phyloP scores from a whole-genome alignment of 2,797 vertebrate genomes.

The Acanthornis magna region DNA sequence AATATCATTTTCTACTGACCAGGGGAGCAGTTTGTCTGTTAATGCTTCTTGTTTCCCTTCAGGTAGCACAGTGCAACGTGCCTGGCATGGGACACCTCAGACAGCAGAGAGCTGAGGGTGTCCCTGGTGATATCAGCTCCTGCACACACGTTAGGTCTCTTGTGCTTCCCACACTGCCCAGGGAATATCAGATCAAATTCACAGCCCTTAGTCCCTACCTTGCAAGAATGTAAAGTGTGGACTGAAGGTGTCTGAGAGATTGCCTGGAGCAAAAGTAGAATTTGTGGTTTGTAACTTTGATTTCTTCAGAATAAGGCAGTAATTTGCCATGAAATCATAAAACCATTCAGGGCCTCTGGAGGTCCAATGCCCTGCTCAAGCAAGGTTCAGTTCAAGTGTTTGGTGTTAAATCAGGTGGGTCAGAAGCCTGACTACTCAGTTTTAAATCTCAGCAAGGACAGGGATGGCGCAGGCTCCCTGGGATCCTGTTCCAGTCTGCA shows the following conservation, averaged over 20 bases:
- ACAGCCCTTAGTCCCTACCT: not conserved
- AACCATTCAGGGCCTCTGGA: not conserved
- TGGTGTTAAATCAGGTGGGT: not conserved
- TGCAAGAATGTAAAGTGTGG: not conserved
- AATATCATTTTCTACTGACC: not conserved
- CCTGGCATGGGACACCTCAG: not conserved
- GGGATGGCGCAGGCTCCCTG: not conserved
- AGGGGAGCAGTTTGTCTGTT: not conserved
- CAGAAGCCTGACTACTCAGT: not conserved
- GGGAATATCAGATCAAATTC: not conserved
- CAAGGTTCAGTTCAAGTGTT: not conserved
- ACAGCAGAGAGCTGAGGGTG: fast-evolving
- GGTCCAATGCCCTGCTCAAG: not conserved
- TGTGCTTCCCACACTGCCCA: not conserved
- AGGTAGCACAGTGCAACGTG: not conserved
- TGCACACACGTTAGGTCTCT: not conserved
- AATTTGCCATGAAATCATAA: not conserved
- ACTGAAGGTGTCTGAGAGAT: not conserved
- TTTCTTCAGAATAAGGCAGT: not conserved
- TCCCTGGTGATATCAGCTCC: not conserved
- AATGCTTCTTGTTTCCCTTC: not conserved
- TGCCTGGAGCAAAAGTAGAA: not conserved
- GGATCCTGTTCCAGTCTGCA: not conserved
- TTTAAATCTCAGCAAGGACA: not conserved
- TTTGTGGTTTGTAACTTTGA: not conserved